Evolutionary conservation across 2,113 vertebrate species (phyloP).

Genomic region (Sisor rabdophorus): DNA sequence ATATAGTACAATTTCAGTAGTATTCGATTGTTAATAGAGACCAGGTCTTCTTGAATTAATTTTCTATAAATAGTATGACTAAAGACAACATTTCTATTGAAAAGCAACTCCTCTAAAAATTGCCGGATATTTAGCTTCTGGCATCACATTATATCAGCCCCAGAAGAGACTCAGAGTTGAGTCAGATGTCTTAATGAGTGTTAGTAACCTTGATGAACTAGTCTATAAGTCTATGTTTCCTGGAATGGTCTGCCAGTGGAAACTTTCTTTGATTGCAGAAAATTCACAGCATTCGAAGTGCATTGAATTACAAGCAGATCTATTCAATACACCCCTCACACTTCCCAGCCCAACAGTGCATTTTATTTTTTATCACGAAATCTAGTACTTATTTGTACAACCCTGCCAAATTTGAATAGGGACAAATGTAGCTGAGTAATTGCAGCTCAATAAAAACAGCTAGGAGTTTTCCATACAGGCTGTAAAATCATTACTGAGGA

Average conservation of each 20-base stretch:
- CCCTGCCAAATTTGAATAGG: not conserved
- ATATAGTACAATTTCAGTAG: too few relatives aligned
- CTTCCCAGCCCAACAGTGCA: not conserved
- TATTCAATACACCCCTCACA: too few relatives aligned
- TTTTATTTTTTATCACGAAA: not conserved
- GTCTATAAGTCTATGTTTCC: not conserved
- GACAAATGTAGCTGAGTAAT: not conserved
- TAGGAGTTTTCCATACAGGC: not conserved
- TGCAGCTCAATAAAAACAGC: not conserved
- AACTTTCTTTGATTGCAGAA: not conserved
- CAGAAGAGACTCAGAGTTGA: not conserved
- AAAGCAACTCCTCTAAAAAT: not conserved
- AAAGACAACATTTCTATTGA: not conserved
- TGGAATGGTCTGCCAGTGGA: not conserved
- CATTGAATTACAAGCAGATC: too few relatives aligned
- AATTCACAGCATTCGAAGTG: not conserved
- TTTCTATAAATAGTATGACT: not conserved
- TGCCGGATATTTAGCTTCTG: not conserved
- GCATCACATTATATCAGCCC: not conserved
- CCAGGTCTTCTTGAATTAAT: too few relatives aligned
- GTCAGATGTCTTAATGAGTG: not conserved
- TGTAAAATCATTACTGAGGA: not conserved
- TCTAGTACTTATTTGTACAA: not conserved
- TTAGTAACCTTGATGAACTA: constrained; percentile 1
- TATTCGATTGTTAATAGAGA: too few relatives aligned